phyloP scores from a whole-genome alignment of 2,113 vertebrate species.

The Procapra przewalskii region DNA sequence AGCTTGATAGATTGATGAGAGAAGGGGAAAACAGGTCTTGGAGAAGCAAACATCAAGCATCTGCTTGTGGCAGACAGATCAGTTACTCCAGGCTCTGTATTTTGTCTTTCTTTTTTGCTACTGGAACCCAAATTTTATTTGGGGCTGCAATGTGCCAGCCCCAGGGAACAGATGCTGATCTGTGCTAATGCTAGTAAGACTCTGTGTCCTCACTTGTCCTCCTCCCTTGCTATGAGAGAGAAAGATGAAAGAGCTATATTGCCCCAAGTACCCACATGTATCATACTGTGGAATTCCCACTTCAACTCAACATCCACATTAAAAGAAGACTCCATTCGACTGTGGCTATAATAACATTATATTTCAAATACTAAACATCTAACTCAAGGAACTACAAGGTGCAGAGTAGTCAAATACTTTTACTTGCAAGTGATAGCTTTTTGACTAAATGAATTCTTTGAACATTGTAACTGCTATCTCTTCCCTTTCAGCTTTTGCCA shows the following conservation, averaged over 20 bases:
- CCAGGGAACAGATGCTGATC: background rate
- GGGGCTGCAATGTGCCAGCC: background rate
- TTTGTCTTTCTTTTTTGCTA: background rate
- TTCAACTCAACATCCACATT: background rate
- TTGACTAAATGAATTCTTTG: background rate
- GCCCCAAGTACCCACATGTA: background rate
- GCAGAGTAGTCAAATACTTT: background rate
- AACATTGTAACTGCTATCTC: background rate
- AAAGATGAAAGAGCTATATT: background rate
- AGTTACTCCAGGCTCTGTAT: background rate
- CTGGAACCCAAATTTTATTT: background rate
- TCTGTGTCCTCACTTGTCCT: background rate
- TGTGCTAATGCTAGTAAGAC: background rate
- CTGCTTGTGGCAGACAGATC: background rate
- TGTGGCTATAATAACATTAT: background rate
- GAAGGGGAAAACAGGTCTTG: background rate
- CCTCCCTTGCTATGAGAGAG: background rate
- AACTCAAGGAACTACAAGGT: background rate
- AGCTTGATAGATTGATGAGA: background rate
- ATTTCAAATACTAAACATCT: background rate
- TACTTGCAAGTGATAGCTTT: background rate
- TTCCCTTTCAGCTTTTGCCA: background rate
- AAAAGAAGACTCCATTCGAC: background rate
- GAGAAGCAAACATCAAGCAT: background rate
- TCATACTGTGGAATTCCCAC: background rate